A percentile compares a stretch with the other conserved stretches of the same genome.
These are phyloP conservation scores for Amazona ochrocephala DNA, from an alignment of 2,797 vertebrate species.

Conservation along the genomic window DNA sequence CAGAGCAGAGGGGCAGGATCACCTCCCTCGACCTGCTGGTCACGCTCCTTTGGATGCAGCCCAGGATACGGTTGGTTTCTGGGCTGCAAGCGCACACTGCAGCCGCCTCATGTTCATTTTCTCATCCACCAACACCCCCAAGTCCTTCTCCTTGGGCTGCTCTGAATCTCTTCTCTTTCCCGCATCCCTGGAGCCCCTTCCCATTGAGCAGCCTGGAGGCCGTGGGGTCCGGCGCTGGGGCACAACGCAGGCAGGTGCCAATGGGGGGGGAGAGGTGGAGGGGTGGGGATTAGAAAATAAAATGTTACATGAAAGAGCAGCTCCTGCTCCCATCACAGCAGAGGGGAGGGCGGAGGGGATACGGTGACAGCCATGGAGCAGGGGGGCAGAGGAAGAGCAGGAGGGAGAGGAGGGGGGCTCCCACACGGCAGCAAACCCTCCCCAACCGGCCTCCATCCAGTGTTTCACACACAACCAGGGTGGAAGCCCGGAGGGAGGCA, in stretches of 20 bases:
- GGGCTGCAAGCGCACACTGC: too few relatives aligned
- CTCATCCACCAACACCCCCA: too few relatives aligned
- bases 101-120: too few relatives aligned
- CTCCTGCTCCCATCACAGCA: slow-evolving; percentile 31
- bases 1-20: too few relatives aligned
- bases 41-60: too few relatives aligned
- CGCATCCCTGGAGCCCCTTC: rapidly evolving
- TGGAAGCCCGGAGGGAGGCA: background rate
- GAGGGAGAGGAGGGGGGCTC: background rate
- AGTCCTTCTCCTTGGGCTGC: too few relatives aligned
- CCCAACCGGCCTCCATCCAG: background rate
- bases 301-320: slow-evolving; percentile 74
- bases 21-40: too few relatives aligned
- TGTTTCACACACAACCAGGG: background rate
- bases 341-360: background rate
- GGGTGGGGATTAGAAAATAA: slow-evolving; percentile 73
- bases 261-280: background rate
- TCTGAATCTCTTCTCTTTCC: background rate
- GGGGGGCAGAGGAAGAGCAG: background rate
- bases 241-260: background rate
- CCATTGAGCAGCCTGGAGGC: background rate
- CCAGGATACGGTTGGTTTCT: too few relatives aligned
- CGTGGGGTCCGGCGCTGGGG: rapidly evolving
- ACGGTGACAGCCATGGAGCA: background rate
- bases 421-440: background rate